Evolutionary conservation across 2,888 invertebrate species (phyloP), one percentile per base, ranked within the genome.

Genomic region (Chelonus formosanus): DNA sequence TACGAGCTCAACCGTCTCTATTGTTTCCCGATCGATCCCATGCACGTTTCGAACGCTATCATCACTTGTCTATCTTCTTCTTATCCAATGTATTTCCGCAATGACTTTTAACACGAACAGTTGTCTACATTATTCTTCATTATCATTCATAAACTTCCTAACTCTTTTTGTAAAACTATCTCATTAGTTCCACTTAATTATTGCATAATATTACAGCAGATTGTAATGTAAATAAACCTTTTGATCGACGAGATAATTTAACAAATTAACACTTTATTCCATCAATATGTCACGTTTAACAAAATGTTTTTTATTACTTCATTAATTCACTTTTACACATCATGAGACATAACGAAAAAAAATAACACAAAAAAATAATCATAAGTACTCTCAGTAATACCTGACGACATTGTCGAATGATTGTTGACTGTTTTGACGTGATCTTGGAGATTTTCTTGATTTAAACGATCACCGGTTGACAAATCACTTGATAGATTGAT

Each of bases 1-100:
- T 43, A 34, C 32, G 43, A 34, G 45, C 53, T 61, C 53, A 44
- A 61, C 61, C 53, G 35, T 40, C 53, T 61, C 61, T 61, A 61
- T 61, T 61, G 61, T 61, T 61, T 61, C 45, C 32, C 61, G 43
- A 61, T 61, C 53, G 61, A 61, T 61, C 61, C 53, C 61, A 34
- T 34, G 10, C 61, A 61, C 34, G 35, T 52, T 61, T 60, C 52
- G n/a, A 52, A 61, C 20, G 43, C 53, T 32, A 53, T 34, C 35
- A 61, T 61, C 44, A 57, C 8, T 10, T 43, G 10, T 57, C 43
- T 20, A 44, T 57, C 40, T 43, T 57, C 40, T 43, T 10, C 32
- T 40, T 43, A 31, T 57, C 43, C 43, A 10, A 10, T 20, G 6
- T 35, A 35, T 55, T 55, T 36, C 54, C 20, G 20, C 20, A 34